phyloP scores from a whole-genome alignment of 2,113 vertebrate species.

The Ophiodon elongatus region DNA sequence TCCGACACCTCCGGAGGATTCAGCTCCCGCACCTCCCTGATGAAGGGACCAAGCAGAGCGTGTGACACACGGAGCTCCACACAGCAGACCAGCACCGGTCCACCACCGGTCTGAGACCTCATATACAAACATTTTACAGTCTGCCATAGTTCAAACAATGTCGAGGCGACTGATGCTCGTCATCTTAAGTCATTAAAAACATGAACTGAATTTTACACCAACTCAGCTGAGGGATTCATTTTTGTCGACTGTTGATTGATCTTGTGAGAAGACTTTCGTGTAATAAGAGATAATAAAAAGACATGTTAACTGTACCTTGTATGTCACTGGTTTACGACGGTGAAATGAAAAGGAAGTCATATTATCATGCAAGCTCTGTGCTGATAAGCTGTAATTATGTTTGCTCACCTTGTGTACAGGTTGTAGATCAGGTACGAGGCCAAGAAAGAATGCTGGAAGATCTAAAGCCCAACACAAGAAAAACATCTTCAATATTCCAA shows the following conservation, averaged over 20 bases:
- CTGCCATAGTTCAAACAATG: not conserved
- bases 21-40: constrained; percentile 95
- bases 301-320: not conserved
- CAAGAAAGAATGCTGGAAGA: constrained; percentile 78
- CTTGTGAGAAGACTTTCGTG: not conserved
- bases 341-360: not conserved
- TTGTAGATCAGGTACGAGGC: constrained; percentile 84
- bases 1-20: constrained; percentile 97
- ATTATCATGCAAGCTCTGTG: not conserved
- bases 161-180: not conserved
- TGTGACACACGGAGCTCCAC: not conserved
- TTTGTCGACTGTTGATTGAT: not conserved
- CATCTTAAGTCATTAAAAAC: not conserved
- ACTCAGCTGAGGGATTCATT: not conserved
- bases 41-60: constrained; percentile 15
- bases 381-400: not conserved
- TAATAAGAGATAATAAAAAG: not conserved
- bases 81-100: not conserved
- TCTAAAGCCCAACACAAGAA: constrained; percentile 58
- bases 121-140: not conserved
- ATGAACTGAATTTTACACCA: not conserved
- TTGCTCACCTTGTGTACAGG: constrained; percentile 77
- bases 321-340: not conserved
- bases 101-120: not conserved
- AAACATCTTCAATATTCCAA: not conserved